Evolutionary conservation across 2,113 vertebrate genomes (phyloP).

Genomic region (Strigops habroptila): DNA sequence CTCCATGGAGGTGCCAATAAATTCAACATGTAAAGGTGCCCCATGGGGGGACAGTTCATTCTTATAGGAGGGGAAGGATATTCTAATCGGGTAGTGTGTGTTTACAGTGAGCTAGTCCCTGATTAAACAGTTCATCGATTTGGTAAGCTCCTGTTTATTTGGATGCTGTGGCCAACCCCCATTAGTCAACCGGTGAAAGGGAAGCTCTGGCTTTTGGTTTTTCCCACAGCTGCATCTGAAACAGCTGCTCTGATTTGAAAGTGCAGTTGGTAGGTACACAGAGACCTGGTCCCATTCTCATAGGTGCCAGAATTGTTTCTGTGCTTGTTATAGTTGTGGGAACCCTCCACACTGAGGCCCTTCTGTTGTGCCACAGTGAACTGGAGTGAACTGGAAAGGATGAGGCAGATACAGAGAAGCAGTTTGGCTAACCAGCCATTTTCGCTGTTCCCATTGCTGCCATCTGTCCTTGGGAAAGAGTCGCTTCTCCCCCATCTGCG

Average conservation of each 20-base stretch:
- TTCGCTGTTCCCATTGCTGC: neutral
- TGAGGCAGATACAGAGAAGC: neutral
- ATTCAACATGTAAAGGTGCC: neutral
- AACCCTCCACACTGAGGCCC: rapidly evolving
- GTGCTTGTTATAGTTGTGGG: neutral
- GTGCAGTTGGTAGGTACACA: neutral
- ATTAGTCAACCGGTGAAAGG: neutral
- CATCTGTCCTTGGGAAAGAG: constrained; percentile 28
- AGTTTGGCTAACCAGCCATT: constrained; percentile 1
- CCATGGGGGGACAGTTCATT: neutral
- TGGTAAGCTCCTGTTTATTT: neutral
- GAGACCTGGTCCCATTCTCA: rapidly evolving
- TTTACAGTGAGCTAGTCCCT: neutral
- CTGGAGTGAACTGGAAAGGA: constrained; percentile 23
- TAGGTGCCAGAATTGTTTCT: rapidly evolving
- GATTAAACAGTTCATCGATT: neutral
- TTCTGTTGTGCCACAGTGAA: neutral
- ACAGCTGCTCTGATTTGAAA: neutral
- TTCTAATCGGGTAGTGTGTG: neutral
- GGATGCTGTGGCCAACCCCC: neutral
- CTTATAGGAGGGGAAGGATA: neutral
- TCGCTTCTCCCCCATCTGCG: neutral
- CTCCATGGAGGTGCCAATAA: neutral
- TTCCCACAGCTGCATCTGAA: neutral
- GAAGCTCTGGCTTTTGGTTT: neutral